A percentile compares a stretch with the other conserved stretches of the same genome.
Evolutionary conservation across 2,888 invertebrate genomes (phyloP).

Genomic region (Eupeodes latifasciatus): DNA sequence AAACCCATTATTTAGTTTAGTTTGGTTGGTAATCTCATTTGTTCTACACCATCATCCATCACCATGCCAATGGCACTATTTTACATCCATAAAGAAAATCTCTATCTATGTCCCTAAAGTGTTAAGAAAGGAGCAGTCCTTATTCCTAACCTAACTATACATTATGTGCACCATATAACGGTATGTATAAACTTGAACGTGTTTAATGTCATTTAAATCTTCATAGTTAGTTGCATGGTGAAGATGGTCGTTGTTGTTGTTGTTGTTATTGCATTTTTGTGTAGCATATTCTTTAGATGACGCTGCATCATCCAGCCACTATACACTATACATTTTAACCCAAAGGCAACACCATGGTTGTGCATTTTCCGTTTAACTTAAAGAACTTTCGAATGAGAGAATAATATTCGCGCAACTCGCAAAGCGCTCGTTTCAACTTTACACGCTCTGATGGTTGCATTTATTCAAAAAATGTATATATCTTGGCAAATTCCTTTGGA

Average conservation of each 20-base stretch:
- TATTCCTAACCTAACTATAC: background rate
- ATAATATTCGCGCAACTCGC: constrained; percentile 3
- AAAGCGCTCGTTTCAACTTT: constrained; percentile 32
- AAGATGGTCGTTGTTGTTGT: background rate
- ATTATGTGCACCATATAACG: too few species aligned
- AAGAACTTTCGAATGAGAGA: constrained; percentile 9
- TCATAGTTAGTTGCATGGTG: background rate
- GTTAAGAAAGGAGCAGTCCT: background rate
- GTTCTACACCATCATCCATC: background rate
- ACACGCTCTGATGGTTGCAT: constrained; percentile 26
- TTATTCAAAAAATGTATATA: constrained; percentile 13
- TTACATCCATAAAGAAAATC: background rate
- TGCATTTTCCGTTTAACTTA: constrained; percentile 7
- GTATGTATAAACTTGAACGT: constrained; percentile 4
- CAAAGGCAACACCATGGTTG: background rate
- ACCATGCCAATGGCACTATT: background rate
- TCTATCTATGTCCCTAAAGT: background rate
- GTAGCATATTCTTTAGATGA: background rate
- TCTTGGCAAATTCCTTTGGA: constrained; percentile 8
- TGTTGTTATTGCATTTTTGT: too few species aligned
- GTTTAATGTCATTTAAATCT: constrained; percentile 7
- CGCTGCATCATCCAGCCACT: background rate
- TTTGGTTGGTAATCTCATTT: background rate
- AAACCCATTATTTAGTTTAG: background rate
- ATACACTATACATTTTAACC: background rate